Base-by-base conservation (phyloP, 2,797 vertebrate species). In the Xerus rutilus region DNA sequence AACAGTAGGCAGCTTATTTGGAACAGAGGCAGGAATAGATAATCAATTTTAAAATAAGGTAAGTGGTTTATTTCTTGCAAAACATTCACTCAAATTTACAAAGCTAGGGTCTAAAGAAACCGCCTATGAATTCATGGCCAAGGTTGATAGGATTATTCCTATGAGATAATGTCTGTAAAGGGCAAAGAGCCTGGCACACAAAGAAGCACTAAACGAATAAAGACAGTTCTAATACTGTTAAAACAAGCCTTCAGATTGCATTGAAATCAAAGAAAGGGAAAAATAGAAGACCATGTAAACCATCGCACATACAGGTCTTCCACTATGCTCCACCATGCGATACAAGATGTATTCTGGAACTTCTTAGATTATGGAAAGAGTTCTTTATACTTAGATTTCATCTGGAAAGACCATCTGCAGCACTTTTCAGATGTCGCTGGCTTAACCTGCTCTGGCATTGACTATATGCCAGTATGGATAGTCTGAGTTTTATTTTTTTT, bases 31-130 rank as follows among this genome's bases (percentile, higher is more conserved):
- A 78, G 32, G 14, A 89, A 69, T 78, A 89, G 89, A 89, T n/a
- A 86, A 81, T 32, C 18, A 20, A n/a, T 70, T 91, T 91, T 70
- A 89, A 89, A 93, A 64, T 69, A 52, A 93, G 35, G 88, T 69
- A 69, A 82, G 43, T 70, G 4, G 28, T 70, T 76, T 79, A n/a
- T 65, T 59, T 83, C 59, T 91, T 83, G 59, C 3, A 82, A 94
- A 95, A 3, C 7, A 64, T 74, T 91, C 23, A 77, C 8, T 25
- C 52, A 84, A 32, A 65, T 94, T 84, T 84, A 32, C 21, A 84
- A 89, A 95, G 43, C 10, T 43, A 59, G 43, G 8, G 3, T 92
- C 47, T 76, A 72, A 77, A 76, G 49, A 96, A 43, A 32, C 65
- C 76, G 52, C 70, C 45, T 18, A 39, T 91, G 45, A 89, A 23